These are phyloP conservation scores for Mesocricetus auratus DNA, from an alignment of 2,113 vertebrate genomes.

Conservation along the genomic window DNA sequence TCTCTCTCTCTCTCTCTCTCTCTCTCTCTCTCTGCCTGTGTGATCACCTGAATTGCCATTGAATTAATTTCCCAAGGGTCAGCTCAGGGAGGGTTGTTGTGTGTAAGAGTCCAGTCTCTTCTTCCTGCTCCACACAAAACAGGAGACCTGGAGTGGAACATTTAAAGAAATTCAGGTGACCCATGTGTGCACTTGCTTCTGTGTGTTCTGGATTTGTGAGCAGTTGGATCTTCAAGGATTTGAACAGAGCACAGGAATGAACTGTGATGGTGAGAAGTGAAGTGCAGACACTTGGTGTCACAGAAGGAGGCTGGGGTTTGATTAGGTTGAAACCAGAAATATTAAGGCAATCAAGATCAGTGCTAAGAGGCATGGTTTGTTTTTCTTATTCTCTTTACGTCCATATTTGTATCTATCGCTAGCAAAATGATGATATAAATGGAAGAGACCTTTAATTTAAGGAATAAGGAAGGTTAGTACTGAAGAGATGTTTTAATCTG, in stretches of 20 bases:
- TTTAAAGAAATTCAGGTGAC: conserved; percentile 17
- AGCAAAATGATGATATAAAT: background rate
- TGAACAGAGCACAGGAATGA: conserved; percentile 19
- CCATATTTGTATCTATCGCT: background rate
- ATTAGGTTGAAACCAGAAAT: background rate
- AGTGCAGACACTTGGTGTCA: background rate
- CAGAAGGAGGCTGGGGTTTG: background rate
- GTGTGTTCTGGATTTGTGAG: background rate
- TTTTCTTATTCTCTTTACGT: conserved; percentile 14
- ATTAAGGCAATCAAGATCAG: background rate
- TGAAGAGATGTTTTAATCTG: conserved; percentile 6
- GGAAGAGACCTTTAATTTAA: conserved; percentile 7
- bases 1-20: too few species aligned
- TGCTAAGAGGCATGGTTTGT: background rate
- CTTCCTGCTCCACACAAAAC: background rate
- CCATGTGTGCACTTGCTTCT: background rate
- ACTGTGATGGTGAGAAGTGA: background rate
- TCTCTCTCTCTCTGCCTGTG: too few species aligned
- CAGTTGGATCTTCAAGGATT: conserved; percentile 44
- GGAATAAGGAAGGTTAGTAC: conserved; percentile 39
- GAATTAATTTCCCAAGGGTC: background rate
- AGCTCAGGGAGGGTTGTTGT: background rate
- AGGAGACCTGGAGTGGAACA: background rate
- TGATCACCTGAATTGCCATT: background rate
- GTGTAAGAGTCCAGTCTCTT: background rate